Percentiles rank a stretch among this genome's conserved stretches.
These are phyloP conservation scores for Mastomys natalensis DNA, from an alignment of 2,113 vertebrate species.

Conservation along the genomic window DNA sequence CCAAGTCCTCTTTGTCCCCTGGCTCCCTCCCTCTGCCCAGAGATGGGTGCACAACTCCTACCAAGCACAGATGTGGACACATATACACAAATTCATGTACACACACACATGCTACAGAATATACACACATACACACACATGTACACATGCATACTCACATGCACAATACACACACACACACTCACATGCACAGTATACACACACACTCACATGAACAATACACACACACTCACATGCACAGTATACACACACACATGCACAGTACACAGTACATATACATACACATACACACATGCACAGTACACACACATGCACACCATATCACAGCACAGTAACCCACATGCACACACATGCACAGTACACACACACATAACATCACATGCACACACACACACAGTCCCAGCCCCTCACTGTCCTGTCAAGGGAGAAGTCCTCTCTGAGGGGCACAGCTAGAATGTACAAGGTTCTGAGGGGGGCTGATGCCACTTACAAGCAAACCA, in stretches of 20 bases:
- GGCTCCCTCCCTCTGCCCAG: neutral
- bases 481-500: neutral
- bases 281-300: too few relatives aligned
- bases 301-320: too few relatives aligned
- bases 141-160: too few relatives aligned
- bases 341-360: neutral
- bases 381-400: too few relatives aligned
- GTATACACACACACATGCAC: too few relatives aligned
- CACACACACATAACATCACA: neutral
- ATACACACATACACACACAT: neutral
- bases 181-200: too few relatives aligned
- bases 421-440: neutral
- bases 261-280: too few relatives aligned
- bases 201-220: too few relatives aligned
- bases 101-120: neutral
- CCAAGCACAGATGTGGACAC: neutral
- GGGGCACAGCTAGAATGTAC: accelerated
- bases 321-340: neutral
- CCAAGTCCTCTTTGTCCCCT: too few relatives aligned
- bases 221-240: too few relatives aligned
- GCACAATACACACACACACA: too few relatives aligned
- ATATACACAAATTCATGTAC: too few relatives aligned
- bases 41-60: neutral
- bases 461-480: neutral
- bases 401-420: neutral